phyloP scores from a whole-genome alignment of 2,113 vertebrate genomes.

The Varanus komodoensis region DNA sequence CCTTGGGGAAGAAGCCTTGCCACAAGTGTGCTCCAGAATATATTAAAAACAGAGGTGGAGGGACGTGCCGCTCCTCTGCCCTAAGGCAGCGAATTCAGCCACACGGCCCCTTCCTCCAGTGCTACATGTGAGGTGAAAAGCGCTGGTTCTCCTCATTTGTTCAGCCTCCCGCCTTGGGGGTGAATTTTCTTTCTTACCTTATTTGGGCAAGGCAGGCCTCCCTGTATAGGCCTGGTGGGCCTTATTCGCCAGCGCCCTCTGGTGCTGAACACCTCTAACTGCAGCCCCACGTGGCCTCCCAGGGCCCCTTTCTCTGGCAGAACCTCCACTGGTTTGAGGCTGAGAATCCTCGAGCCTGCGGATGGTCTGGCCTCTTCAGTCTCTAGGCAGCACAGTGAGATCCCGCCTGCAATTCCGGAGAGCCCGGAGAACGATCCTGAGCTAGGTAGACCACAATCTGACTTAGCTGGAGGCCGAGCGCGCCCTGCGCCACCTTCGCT shows the following conservation, averaged over 20 bases:
- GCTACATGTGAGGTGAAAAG: background rate
- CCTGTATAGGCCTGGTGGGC: background rate
- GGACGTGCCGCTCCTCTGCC: background rate
- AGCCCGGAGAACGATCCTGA: too few relatives aligned
- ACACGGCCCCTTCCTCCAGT: background rate
- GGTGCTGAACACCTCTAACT: background rate
- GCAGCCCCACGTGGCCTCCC: rapidly evolving
- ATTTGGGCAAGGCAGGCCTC: background rate
- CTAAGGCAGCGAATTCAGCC: background rate
- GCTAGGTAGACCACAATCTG: too few relatives aligned
- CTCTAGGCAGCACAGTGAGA: too few relatives aligned
- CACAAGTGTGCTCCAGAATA: background rate
- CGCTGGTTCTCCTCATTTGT: background rate
- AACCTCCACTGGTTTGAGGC: background rate
- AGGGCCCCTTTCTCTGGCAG: background rate
- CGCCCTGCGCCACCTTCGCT: too few relatives aligned
- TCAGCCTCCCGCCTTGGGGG: background rate
- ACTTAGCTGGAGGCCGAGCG: too few relatives aligned
- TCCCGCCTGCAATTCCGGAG: too few relatives aligned
- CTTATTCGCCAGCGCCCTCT: background rate
- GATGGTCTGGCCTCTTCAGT: too few relatives aligned
- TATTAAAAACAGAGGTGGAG: background rate
- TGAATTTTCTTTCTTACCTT: background rate
- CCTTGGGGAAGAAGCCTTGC: background rate
- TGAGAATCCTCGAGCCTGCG: too few relatives aligned